Evolutionary conservation across 2,888 invertebrate species (phyloP), one percentile per base, ranked within the genome.

Genomic region (Tupiocoris notatus): DNA sequence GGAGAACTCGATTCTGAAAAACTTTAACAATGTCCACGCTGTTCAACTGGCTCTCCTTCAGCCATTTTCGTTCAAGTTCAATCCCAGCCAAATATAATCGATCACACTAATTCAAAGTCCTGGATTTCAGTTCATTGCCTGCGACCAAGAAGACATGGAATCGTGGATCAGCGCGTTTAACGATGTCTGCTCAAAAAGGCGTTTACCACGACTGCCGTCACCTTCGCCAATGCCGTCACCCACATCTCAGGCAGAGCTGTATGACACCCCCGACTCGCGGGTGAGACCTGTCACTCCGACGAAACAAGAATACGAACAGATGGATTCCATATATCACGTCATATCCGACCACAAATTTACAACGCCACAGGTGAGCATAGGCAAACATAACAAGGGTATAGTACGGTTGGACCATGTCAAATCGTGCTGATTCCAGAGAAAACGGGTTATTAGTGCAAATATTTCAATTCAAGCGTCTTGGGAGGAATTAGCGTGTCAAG

Each of bases 161-260:
- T 80, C 79, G 20, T 82, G 82, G 82, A 78, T 82, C 6, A 68
- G 77, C 20, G 80, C 81, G 1, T 79, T 82, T 66, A 77, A 78
- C 61, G 77, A 80, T 39, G 78, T 66, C 39, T 77, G 80, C 25
- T 63, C 61, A 62, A 75, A 65, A 22, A 62, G 79, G 39, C 75
- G 73, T 22, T 66, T 77, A n/a, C 75, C 75, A 2, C 64, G 67
- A n/a, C 78, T 70, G 54, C 77, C 78, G 0, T 68, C 65, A 16
- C 58, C 67, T 18, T 18, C 75, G 12, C 25, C 77, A 18, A 56
- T 78, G 16, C 76, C 75, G 16, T 18, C 79, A 9, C 65, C 74
- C 6, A 57, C 63, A 66, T 70, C 3, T 58, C 54, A 62, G 20
- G 62, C 56, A 25, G 79, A 80, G n/a, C 74, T 73, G 16, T 81